phyloP scores from a whole-genome alignment of 2,113 vertebrate genomes.

The Tupaia chinensis region DNA sequence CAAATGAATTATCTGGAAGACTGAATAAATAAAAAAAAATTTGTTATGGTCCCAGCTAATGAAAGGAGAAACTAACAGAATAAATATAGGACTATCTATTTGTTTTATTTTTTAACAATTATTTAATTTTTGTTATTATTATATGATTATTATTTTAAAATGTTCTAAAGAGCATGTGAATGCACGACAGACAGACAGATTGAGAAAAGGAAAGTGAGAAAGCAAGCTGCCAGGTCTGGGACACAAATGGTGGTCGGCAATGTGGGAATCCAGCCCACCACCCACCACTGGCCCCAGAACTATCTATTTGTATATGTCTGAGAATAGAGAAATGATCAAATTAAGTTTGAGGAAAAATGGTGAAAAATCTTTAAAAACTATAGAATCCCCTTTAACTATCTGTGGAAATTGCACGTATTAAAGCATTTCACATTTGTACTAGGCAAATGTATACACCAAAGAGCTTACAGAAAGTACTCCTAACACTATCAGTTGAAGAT shows the following conservation, averaged over 20 bases:
- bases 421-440: slow-evolving; percentile 42
- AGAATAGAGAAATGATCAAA: not conserved
- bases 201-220: too few relatives aligned
- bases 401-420: slow-evolving; percentile 31
- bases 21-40: slow-evolving; percentile 53
- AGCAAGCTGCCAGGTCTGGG: too few relatives aligned
- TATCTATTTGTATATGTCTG: not conserved
- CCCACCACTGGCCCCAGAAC: not conserved
- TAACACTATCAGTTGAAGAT: not conserved
- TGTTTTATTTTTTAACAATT: not conserved
- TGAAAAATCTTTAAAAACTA: slow-evolving; percentile 34
- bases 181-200: too few relatives aligned
- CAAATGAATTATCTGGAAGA: slow-evolving; percentile 63
- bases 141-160: too few relatives aligned
- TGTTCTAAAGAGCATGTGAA: too few relatives aligned
- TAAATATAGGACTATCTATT: not conserved
- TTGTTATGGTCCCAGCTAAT: slow-evolving; percentile 6
- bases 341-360: not conserved
- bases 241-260: too few relatives aligned
- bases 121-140: too few relatives aligned
- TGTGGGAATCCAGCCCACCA: too few relatives aligned
- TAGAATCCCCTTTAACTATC: not conserved
- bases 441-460: not conserved
- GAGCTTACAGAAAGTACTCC: not conserved
- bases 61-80: slow-evolving; percentile 10